Evolutionary conservation across 2,888 invertebrate species (phyloP).

Genomic region (Phaonia tiefii): DNA sequence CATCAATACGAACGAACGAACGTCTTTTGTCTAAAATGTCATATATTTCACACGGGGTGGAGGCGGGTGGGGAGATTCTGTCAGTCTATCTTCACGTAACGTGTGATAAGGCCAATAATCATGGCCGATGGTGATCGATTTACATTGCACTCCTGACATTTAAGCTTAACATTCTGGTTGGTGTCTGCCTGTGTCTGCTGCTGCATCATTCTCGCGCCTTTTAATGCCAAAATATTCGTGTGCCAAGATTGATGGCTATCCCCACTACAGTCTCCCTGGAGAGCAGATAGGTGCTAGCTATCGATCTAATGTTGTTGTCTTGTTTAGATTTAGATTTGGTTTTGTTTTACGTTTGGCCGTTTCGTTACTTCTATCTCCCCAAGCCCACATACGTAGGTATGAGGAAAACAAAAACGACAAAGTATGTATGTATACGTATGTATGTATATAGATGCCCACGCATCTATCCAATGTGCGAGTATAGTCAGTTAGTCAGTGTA

Average conservation of each 20-base stretch:
- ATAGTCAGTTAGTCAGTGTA: neutral
- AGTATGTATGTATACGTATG: constrained; percentile 17
- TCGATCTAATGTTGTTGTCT: too few species aligned
- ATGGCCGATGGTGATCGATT: constrained; percentile 21
- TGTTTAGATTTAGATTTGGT: too few species aligned
- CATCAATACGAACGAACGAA: too few species aligned
- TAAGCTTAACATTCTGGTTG: constrained; percentile 13
- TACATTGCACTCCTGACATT: constrained; percentile 20
- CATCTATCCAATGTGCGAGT: too few species aligned
- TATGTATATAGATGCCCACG: neutral
- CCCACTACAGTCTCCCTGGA: neutral
- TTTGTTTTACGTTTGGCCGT: constrained; percentile 54
- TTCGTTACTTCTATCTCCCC: constrained; percentile 50
- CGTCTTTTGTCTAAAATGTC: too few species aligned
- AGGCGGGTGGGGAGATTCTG: too few species aligned
- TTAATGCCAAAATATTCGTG: constrained; percentile 4
- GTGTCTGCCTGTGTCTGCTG: neutral
- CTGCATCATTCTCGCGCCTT: constrained; percentile 3
- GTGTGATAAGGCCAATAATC: neutral
- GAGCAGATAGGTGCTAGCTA: too few species aligned
- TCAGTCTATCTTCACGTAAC: neutral
- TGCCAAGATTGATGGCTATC: constrained; percentile 18
- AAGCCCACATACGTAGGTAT: neutral
- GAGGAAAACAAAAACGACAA: constrained; percentile 18
- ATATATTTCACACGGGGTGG: constrained; percentile 19